These are phyloP conservation scores for Moxostoma hubbsi DNA, from an alignment of 2,797 vertebrate genomes.

Conservation along the genomic window DNA sequence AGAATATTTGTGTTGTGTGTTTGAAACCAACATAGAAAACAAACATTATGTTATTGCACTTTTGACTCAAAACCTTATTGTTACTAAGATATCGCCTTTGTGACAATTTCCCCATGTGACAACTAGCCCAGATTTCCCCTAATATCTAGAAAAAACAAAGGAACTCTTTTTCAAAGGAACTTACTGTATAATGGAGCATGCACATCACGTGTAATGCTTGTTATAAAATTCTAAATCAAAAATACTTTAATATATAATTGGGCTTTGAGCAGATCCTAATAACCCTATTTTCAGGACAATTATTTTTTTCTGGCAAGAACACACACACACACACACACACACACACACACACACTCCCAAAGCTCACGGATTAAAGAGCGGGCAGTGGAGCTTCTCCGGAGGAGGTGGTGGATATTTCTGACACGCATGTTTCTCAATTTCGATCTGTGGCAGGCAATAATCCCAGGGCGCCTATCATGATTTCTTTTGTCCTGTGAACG, in stretches of 20 bases:
- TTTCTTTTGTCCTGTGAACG: conserved; percentile 32
- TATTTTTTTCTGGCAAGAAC: not conserved
- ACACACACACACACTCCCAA: not conserved
- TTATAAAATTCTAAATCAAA: conserved; percentile 13
- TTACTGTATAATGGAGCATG: conserved; percentile 7
- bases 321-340: not conserved
- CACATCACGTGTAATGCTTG: not conserved
- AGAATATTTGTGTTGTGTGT: no score
- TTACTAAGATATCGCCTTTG: no score
- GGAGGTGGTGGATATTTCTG: conserved; percentile 32
- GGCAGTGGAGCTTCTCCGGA: conserved; percentile 2
- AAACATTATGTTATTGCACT: no score
- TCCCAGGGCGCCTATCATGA: conserved; percentile 39
- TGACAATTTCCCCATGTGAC: no score
- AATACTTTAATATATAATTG: conserved; percentile 37
- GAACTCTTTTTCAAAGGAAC: not conserved
- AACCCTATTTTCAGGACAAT: conserved; percentile 15
- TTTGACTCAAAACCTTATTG: no score
- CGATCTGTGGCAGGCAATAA: conserved; percentile 39
- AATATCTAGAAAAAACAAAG: conserved; percentile 21
- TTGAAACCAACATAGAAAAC: no score
- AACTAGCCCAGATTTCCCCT: not conserved
- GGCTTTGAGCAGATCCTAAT: conserved; percentile 39
- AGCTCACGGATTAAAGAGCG: conserved; percentile 3
- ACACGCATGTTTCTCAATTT: conserved; percentile 44